These are phyloP conservation scores for Pomacea canaliculata DNA, from an alignment of 2,888 invertebrate species.

Conservation along the genomic window DNA sequence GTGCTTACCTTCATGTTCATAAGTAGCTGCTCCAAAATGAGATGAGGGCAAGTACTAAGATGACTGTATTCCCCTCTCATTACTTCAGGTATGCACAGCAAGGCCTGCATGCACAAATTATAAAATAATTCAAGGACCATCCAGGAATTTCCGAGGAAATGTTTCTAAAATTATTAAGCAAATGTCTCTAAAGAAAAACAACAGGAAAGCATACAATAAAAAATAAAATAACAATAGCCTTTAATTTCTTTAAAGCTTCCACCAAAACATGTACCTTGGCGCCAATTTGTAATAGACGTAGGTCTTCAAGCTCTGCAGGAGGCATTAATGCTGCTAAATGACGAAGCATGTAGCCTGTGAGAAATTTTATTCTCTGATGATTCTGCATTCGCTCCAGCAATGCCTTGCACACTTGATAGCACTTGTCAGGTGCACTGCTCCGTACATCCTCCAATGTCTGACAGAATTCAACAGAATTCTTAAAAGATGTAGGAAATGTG, in stretches of 20 bases:
- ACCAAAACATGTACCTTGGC: constrained; percentile 53
- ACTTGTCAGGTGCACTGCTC: constrained; percentile 34
- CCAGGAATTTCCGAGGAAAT: neutral
- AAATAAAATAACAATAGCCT: neutral
- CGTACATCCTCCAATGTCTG: constrained; percentile 56
- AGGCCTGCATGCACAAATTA: constrained; percentile 45
- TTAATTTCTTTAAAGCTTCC: neutral
- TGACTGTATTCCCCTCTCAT: constrained; percentile 59
- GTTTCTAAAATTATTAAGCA: neutral
- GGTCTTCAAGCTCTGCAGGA: constrained; percentile 39
- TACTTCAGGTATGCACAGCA: constrained; percentile 56
- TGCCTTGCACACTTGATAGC: constrained; percentile 53
- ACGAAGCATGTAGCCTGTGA: constrained; percentile 58
- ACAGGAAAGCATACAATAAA: neutral
- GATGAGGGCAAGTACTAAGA: constrained; percentile 74
- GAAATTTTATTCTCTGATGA: constrained; percentile 55
- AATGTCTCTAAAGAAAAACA: neutral
- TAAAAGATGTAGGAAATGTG: no score
- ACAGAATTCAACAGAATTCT: neutral
- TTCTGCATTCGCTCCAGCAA: constrained; percentile 50
- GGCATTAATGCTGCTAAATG: constrained; percentile 45
- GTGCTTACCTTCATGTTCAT: constrained; percentile 79
- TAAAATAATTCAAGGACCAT: neutral
- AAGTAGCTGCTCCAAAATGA: constrained; percentile 86
- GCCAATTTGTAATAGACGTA: constrained; percentile 57